Percentiles rank a stretch among this genome's conserved stretches.
Evolutionary conservation across 2,888 invertebrate genomes (phyloP).

Genomic region (Anoncus sp.): DNA sequence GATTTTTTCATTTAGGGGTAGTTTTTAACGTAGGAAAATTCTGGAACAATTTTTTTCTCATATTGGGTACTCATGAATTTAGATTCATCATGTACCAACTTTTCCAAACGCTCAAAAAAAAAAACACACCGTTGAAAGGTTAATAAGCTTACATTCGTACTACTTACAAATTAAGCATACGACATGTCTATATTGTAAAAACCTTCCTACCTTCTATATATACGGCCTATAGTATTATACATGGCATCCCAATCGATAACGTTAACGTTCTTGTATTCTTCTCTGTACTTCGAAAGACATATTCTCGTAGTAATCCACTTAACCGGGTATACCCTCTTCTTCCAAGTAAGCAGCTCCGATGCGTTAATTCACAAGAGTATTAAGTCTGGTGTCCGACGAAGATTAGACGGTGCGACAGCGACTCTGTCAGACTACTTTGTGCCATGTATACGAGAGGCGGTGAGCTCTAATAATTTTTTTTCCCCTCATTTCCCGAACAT

Average conservation of each 20-base stretch:
- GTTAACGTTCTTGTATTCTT: slow-evolving; percentile 17
- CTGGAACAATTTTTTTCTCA: too few species aligned
- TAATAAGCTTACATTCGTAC: too few species aligned
- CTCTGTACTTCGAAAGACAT: slow-evolving; percentile 15
- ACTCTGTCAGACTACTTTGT: slow-evolving; percentile 24
- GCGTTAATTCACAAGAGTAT: slow-evolving; percentile 12
- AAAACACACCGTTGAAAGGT: too few species aligned
- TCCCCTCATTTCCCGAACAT: slow-evolving; percentile 12
- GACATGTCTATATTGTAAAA: too few species aligned
- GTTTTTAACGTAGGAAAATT: too few species aligned
- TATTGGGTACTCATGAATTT: too few species aligned
- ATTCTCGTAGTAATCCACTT: slow-evolving; percentile 39
- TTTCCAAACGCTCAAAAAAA: too few species aligned
- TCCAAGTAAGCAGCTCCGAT: not conserved
- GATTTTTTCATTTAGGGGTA: too few species aligned
- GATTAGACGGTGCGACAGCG: slow-evolving; percentile 33
- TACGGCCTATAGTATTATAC: not conserved
- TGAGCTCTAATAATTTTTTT: slow-evolving; percentile 28
- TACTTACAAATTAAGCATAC: too few species aligned
- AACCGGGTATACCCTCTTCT: slow-evolving; percentile 11
- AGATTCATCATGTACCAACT: too few species aligned
- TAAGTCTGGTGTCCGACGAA: slow-evolving; percentile 38
- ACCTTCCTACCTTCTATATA: too few species aligned
- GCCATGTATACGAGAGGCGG: not conserved
- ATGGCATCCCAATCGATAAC: slow-evolving; percentile 21